Base-by-base conservation (phyloP, 2,797 vertebrate genomes). In the Helarctos malayanus region DNA sequence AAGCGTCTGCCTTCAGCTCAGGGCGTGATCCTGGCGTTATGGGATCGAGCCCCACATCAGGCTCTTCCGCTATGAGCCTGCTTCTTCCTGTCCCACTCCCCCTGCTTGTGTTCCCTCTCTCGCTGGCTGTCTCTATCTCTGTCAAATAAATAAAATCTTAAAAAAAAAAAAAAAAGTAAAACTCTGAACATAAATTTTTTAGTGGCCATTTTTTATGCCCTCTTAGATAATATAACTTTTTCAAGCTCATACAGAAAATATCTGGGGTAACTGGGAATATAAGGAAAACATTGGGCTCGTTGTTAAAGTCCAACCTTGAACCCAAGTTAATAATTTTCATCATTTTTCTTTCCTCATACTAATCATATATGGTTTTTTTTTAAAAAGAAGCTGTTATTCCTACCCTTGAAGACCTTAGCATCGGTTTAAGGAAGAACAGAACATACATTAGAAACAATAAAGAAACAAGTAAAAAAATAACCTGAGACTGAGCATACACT, bases 261-360 rank as follows among this genome's bases (percentile, higher is more conserved):
- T 57, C 14, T 87, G 49, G 11, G 12, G n/a, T 80, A 57, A 86
- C 47, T 68, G 12, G 52, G 29, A 89, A 85, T 32, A 87, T 41
- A 68, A 65, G 81, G 15, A 91, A 38, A 94, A 29, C 10, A 82
- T 59, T 7, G 25, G 29, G n/a, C 38, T 35, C 49, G 54, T 68
- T 57, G 27, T 89, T 85, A 86, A 75, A 87, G 27, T 49, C 29
- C 10, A 38, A 83, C 12, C 32, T 83, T 88, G 32, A 79, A 84
- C 21, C 14, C 23, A 88, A 63, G 57, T 85, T 91, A 59, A 54
- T 81, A 38, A 81, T 85, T 75, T 87, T 76, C 45, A 23, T 89
- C 25, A 45, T 35, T 93, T 96, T 54, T 68, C 16, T 93, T 73
- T 90, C 59, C 65, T 84, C 86, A 71, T 73, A 49, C 54, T 95